phyloP scores from a whole-genome alignment of 2,888 invertebrate species.

The Cybosia mesomella region DNA sequence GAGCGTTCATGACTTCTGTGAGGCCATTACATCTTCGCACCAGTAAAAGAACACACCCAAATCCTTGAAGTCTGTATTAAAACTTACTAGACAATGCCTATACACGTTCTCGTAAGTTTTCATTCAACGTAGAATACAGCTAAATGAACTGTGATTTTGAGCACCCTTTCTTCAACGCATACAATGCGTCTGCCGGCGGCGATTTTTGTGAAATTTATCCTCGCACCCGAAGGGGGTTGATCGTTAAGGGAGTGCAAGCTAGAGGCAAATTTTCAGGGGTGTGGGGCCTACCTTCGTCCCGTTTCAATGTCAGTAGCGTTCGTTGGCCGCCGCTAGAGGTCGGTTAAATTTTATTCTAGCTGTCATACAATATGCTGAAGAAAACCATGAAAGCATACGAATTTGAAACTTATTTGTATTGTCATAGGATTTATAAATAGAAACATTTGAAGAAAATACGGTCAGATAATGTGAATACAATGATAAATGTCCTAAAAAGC shows the following conservation, averaged over 20 bases:
- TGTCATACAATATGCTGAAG: conserved; percentile 31
- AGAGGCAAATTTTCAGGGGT: conserved; percentile 64
- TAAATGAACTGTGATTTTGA: conserved; percentile 39
- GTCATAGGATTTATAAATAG: background rate
- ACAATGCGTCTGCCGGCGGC: conserved; percentile 54
- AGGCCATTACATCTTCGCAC: background rate
- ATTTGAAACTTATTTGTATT: conserved; percentile 33
- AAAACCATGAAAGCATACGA: conserved; percentile 24
- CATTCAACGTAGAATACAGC: conserved; percentile 32
- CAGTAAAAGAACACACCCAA: background rate
- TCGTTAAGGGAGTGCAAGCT: conserved; percentile 62
- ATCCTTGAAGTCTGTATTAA: background rate
- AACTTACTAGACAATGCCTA: background rate
- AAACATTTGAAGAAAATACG: conserved; percentile 12
- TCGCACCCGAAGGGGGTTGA: conserved; percentile 47
- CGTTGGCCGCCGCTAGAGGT: conserved; percentile 80
- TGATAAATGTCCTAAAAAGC: conserved; percentile 61
- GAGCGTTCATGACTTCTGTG: background rate
- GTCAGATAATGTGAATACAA: conserved; percentile 35
- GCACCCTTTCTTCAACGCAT: conserved; percentile 40
- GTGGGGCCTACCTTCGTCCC: conserved; percentile 71
- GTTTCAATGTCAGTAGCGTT: conserved; percentile 81
- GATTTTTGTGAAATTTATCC: conserved; percentile 45
- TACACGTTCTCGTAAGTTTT: conserved; percentile 10
- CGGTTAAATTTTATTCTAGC: conserved; percentile 60